Base-by-base conservation (phyloP, 1,140 invertebrate genomes). In the Limonius californicus region DNA sequence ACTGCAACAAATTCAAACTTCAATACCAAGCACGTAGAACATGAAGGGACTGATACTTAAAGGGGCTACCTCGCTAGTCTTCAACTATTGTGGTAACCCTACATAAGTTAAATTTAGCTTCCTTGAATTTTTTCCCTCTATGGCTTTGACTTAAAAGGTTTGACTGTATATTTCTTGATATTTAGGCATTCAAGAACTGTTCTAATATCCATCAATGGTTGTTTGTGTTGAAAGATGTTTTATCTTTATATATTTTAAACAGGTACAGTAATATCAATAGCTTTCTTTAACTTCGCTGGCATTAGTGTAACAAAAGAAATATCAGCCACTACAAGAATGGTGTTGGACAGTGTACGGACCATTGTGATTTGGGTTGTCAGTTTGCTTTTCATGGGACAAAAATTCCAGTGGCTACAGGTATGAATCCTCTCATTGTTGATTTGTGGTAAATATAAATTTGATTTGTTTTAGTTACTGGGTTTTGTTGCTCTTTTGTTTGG, bases 261-360 rank as follows among this genome's bases (percentile, higher is more conserved):
- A 85, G 91, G 91, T 63, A 95, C 92, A n/a, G 84, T 91, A 11
- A 71, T 96, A 3, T 96, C 93, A 57, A 97, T 97, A 69, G 94
- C 95, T 1, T 95, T 98, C 74, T 98, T 97, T 80, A 98, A 98
- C 76, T 98, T 95, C 79, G 89, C 94, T 72, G 95, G 95, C 16
- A 89, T 98, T 18, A 93, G 89, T 73, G 91, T 99, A n/a, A 95
- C 95, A 0, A 97, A 97, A 80, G 91, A 96, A 77, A 84, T 94
- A 63, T 93, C 88, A 43, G 93, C 94, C 11, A 96, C 93, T 0
- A 95, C 94, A 1, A 83, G 95, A 68, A 94, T 97, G 89, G 89
- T 98, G 4, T 80, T 97, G 27, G 95, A 98, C 72, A 92, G 90
- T 64, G 80, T 97, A 6, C 81, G 95, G 63, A 96, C 94, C 0